These are phyloP conservation scores for Augochlorella aurata DNA, from an alignment of 2,888 invertebrate species.

Conservation along the genomic window DNA sequence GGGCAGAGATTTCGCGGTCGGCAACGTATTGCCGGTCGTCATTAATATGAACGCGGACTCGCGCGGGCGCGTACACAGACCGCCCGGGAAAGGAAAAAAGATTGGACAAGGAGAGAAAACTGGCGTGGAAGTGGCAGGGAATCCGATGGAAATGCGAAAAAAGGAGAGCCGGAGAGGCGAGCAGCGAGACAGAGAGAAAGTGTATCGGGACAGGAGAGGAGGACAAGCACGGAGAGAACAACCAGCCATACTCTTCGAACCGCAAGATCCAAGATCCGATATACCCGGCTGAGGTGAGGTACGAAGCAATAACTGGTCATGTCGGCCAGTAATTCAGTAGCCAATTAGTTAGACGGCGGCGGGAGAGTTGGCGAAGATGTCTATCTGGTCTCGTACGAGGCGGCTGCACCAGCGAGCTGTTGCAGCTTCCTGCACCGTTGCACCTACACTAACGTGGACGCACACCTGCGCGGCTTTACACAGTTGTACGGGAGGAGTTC, in stretches of 20 bases:
- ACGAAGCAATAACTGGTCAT: constrained; percentile 77
- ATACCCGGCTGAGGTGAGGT: constrained; percentile 69
- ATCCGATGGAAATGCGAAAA: background rate
- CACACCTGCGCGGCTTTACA: constrained; percentile 22
- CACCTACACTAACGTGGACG: constrained; percentile 52
- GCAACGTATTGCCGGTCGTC: constrained; percentile 52
- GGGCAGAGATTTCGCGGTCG: constrained; percentile 59
- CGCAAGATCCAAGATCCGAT: constrained; percentile 68
- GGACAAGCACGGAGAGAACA: constrained; percentile 19
- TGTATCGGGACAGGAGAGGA: background rate
- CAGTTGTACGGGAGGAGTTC: constrained; percentile 22
- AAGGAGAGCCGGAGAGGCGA: background rate
- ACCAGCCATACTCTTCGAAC: constrained; percentile 54
- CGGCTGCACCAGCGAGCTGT: constrained; percentile 64
- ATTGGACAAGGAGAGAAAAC: background rate
- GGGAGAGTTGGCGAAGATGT: constrained; percentile 74
- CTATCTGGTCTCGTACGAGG: constrained; percentile 72
- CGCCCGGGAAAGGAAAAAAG: background rate
- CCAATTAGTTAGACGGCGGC: constrained; percentile 79
- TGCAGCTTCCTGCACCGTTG: constrained; percentile 68
- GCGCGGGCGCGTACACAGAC: no score
- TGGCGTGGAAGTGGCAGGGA: constrained; percentile 14
- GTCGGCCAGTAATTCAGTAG: constrained; percentile 79
- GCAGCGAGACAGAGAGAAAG: background rate
- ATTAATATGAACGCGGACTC: constrained; percentile 48